Evolutionary conservation across 1,140 invertebrate species (phyloP), one percentile per base, ranked within the genome.

Genomic region (Arctopsyche grandis): DNA sequence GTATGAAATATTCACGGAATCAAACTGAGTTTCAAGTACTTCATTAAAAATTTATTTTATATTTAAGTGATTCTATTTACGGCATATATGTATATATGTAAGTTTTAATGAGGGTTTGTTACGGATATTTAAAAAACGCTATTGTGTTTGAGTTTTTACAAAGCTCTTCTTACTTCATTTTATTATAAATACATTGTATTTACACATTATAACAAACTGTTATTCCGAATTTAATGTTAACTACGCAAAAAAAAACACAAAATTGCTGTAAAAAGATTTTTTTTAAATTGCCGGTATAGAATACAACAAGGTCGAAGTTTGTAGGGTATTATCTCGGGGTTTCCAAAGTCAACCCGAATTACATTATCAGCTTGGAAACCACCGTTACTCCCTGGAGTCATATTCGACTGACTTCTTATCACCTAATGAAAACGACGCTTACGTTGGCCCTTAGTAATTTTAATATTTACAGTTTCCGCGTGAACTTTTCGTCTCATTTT

Each of bases 111-210:
- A 70, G 79, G 73, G 24, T n/a, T 52, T 66, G 46, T 77, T 80
- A 73, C 16, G 79, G 69, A 77, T 77, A 80, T 80, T 77, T 52
- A 77, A n/a, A n/a, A n/a, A 79, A 76, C 71, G 52, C 26, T 48
- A 52, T 77, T 46, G 44, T 73, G 29, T 48, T 43, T 56, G 76
- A 80, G 69, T n/a, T n/a, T n/a, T n/a, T n/a, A n/a, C n/a, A n/a
- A 69, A 66, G 73, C 69, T 48, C 22, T n/a, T n/a, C n/a, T n/a
- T n/a, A n/a, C n/a, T n/a, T n/a, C n/a, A n/a, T n/a, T n/a, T n/a
- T n/a, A n/a, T n/a, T n/a, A n/a, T n/a, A n/a, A n/a, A n/a, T n/a
- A n/a, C 44, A 26, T 26, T 58, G 48, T 75, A 75, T 69, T 75
- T 79, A 43, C n/a, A n/a, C n/a, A n/a, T n/a, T n/a, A 58, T 76